Evolutionary conservation across 2,113 vertebrate species (phyloP).

Genomic region (Chaenogobius annularis): DNA sequence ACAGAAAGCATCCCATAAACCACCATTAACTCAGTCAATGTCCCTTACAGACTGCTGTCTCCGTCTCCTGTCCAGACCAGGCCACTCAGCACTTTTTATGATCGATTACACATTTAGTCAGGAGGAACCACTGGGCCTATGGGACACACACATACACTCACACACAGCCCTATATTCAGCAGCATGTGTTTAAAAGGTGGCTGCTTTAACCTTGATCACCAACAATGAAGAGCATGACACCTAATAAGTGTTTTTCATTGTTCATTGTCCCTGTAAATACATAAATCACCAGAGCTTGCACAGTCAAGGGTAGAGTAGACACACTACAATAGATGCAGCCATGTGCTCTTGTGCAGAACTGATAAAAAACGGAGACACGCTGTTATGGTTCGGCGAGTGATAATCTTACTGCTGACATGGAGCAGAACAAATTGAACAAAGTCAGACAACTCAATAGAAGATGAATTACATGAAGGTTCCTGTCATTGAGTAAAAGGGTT

Average conservation of each 20-base stretch:
- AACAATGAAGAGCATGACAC: constrained; percentile 66
- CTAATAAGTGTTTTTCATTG: constrained; percentile 71
- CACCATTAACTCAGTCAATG: constrained; percentile 70
- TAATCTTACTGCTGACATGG: background rate
- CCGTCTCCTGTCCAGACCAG: constrained; percentile 55
- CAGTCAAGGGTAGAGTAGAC: constrained; percentile 59
- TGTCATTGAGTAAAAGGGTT: background rate
- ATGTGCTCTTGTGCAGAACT: constrained; percentile 16
- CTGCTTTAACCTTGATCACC: constrained; percentile 67
- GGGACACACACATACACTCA: constrained; percentile 36
- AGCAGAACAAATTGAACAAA: background rate
- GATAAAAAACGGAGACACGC: background rate
- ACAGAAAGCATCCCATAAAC: constrained; percentile 49
- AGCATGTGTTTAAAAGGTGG: constrained; percentile 58
- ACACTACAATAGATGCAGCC: background rate
- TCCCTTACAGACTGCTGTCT: constrained; percentile 57
- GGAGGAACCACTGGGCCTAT: constrained; percentile 55
- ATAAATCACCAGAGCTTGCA: constrained; percentile 58
- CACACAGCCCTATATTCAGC: constrained; percentile 29
- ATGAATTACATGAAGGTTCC: background rate
- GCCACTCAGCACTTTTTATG: constrained; percentile 73
- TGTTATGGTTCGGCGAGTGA: background rate
- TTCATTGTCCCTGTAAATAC: constrained; percentile 61
- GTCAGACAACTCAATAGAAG: background rate
- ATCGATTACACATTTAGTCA: constrained; percentile 71